Conservation (phyloP, 2,113 vertebrate genomes). For the Hipposideros armiger region DNA sequence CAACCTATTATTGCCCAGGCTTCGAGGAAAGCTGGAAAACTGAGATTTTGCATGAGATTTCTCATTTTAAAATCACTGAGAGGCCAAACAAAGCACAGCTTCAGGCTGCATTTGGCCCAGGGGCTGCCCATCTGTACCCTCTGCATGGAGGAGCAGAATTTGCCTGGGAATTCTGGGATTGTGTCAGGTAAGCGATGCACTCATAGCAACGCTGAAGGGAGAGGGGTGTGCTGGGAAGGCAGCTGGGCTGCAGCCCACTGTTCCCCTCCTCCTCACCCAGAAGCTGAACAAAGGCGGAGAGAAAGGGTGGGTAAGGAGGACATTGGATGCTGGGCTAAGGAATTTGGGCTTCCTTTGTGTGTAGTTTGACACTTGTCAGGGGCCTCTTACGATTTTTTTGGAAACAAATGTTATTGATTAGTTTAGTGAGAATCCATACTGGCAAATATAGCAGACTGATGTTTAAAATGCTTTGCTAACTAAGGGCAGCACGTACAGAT, state of each 20-base stretch:
- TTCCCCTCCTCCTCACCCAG: fast-evolving
- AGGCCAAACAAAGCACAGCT: background rate
- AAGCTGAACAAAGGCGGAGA: background rate
- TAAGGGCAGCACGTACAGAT: background rate
- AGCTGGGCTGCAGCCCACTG: too few relatives aligned
- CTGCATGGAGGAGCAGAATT: background rate
- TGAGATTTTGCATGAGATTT: background rate
- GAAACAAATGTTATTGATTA: background rate
- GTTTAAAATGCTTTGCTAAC: background rate
- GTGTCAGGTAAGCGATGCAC: background rate
- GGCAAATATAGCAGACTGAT: background rate
- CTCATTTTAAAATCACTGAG: background rate
- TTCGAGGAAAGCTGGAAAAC: background rate
- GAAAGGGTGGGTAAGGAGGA: background rate
- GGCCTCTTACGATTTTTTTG: background rate
- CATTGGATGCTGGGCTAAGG: background rate
- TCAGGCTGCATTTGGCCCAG: background rate
- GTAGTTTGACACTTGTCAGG: background rate
- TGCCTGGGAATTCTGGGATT: background rate
- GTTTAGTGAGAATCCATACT: background rate
- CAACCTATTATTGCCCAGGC: background rate
- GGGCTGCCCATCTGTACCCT: background rate
- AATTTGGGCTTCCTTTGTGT: background rate
- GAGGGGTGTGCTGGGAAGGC: background rate
- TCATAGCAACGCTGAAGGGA: background rate